phyloP scores from a whole-genome alignment of 2,797 vertebrate genomes.

The Chrosomus eos region DNA sequence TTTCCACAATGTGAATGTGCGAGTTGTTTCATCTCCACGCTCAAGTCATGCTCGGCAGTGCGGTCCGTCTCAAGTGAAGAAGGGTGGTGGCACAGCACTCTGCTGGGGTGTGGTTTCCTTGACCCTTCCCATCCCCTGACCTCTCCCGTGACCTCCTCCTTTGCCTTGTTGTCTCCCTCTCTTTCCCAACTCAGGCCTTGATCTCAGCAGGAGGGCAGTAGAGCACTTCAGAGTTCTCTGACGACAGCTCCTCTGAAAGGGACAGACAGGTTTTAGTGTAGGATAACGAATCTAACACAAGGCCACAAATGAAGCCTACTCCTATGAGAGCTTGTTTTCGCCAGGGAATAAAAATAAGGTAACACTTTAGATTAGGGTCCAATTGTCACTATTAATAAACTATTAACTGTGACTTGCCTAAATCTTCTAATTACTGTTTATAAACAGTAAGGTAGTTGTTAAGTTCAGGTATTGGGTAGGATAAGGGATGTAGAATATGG shows the following conservation, averaged over 20 bases:
- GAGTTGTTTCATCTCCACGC: constrained; percentile 54
- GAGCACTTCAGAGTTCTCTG: constrained; percentile 91
- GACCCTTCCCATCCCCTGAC: constrained; percentile 47
- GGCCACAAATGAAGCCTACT: neutral
- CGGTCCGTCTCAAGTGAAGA: constrained; percentile 62
- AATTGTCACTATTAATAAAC: neutral
- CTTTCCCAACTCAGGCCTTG: constrained; percentile 83
- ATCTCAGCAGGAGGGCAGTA: constrained; percentile 91
- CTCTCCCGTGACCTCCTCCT: constrained; percentile 41
- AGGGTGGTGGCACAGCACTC: constrained; percentile 67
- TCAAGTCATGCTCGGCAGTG: constrained; percentile 59
- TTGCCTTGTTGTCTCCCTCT: constrained; percentile 33
- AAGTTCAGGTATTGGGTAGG: no score
- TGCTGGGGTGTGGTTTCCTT: constrained; percentile 63
- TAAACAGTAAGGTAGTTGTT: no score
- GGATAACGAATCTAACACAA: neutral
- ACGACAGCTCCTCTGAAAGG: constrained; percentile 87
- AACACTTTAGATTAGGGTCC: no score
- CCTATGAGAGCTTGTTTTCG: neutral
- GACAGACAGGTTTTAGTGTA: neutral
- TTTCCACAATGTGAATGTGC: constrained; percentile 31
- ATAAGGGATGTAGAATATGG: no score
- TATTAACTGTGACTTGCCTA: no score
- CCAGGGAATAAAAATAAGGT: neutral
- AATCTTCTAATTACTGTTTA: no score